Evolutionary conservation across 2,113 vertebrate genomes (phyloP).

Genomic region (Malurus melanocephalus): DNA sequence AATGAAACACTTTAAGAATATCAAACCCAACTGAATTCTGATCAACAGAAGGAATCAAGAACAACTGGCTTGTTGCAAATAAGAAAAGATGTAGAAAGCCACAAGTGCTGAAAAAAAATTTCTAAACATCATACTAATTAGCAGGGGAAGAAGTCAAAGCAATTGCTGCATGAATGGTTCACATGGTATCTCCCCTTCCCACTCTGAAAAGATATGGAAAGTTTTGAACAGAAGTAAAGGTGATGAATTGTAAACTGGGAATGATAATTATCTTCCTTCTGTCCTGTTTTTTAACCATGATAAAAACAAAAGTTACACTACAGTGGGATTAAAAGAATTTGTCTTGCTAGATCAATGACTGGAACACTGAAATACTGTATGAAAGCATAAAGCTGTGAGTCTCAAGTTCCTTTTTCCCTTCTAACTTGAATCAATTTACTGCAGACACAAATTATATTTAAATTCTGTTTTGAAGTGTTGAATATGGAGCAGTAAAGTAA

Average conservation of each 20-base stretch:
- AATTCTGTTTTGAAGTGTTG: not conserved
- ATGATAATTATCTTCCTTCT: not conserved
- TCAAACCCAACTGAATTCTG: not conserved
- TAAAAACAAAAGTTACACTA: not conserved
- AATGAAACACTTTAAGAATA: not conserved
- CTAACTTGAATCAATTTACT: not conserved
- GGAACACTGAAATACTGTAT: not conserved
- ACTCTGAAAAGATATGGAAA: not conserved
- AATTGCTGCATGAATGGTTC: not conserved
- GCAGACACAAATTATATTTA: not conserved
- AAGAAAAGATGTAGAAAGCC: not conserved
- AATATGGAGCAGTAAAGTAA: not conserved
- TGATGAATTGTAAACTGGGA: not conserved
- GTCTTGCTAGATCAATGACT: not conserved
- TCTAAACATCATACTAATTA: not conserved
- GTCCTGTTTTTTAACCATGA: not conserved
- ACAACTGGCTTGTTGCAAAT: not conserved
- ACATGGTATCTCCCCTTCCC: not conserved
- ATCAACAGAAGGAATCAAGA: not conserved
- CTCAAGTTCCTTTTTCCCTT: not conserved
- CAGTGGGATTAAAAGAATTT: not conserved
- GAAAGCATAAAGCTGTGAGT: not conserved
- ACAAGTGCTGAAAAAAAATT: not conserved
- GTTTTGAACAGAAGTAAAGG: not conserved
- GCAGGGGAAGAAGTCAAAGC: not conserved